Conservation (phyloP, 2,113 vertebrate species). For the Natator depressus region DNA sequence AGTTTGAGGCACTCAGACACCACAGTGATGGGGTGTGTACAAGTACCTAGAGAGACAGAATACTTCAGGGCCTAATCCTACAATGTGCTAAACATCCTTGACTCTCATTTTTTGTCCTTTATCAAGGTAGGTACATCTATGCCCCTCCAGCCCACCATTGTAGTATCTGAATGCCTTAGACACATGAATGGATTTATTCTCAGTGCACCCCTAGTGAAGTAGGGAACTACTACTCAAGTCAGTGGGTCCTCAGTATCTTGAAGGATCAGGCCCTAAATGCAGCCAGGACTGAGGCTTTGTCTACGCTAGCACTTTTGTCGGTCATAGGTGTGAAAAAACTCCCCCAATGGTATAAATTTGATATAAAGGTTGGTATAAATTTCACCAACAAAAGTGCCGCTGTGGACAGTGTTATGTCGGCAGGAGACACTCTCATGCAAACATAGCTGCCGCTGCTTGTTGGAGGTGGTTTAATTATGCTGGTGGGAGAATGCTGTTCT, state of each 20-base stretch:
- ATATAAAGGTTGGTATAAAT: too few relatives aligned
- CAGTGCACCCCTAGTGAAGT: not conserved
- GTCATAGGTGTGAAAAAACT: too few relatives aligned
- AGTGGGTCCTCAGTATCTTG: not conserved
- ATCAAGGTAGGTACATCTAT: not conserved
- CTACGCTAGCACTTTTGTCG: too few relatives aligned
- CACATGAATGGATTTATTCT: not conserved
- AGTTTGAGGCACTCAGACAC: not conserved
- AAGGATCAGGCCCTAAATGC: not conserved
- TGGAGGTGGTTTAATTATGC: too few relatives aligned
- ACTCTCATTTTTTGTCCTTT: not conserved
- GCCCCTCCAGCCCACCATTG: not conserved
- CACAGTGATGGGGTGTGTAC: fast-evolving
- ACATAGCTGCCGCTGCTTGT: too few relatives aligned
- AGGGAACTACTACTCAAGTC: not conserved
- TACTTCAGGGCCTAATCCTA: not conserved
- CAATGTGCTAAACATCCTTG: fast-evolving
- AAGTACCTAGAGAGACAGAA: not conserved
- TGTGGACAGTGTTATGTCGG: too few relatives aligned
- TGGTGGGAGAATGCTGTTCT: too few relatives aligned
- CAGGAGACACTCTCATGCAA: too few relatives aligned
- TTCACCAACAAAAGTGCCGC: too few relatives aligned
- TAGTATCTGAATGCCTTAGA: not conserved
- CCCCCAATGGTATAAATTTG: too few relatives aligned
- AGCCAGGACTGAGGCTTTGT: not conserved